These are phyloP conservation scores for Hippoglossus stenolepis DNA, from an alignment of 2,113 vertebrate species.

Conservation along the genomic window DNA sequence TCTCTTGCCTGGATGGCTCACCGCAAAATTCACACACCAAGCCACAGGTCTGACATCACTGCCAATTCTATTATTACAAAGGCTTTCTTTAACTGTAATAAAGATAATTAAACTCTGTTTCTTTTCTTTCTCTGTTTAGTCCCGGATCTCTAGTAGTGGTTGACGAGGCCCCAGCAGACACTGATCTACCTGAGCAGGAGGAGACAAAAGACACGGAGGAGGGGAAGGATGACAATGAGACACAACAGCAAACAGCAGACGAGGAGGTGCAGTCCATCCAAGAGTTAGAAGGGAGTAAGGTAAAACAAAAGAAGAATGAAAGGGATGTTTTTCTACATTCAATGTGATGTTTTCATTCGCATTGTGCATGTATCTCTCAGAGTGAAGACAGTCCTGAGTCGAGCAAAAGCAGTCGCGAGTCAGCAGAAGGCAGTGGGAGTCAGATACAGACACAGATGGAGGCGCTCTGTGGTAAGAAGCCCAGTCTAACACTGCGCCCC, in stretches of 20 bases:
- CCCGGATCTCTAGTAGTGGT: constrained; percentile 36
- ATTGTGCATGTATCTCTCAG: constrained; percentile 48
- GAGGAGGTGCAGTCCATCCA: constrained; percentile 49
- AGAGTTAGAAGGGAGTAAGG: constrained; percentile 60
- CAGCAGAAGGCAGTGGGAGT: constrained; percentile 40
- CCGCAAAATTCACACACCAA: constrained; percentile 19
- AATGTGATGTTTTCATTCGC: not conserved
- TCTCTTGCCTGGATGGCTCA: constrained; percentile 58
- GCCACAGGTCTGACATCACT: constrained; percentile 10
- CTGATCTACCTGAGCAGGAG: constrained; percentile 14
- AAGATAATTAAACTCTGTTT: not conserved
- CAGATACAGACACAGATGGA: constrained; percentile 65
- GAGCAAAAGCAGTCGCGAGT: not conserved
- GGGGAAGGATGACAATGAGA: constrained; percentile 30
- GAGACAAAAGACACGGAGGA: constrained; percentile 29
- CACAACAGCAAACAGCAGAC: constrained; percentile 14
- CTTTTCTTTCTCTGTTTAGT: not conserved
- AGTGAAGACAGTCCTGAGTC: constrained; percentile 62
- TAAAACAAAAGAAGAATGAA: constrained; percentile 17
- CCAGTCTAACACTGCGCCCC: not conserved
- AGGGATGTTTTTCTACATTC: not conserved
- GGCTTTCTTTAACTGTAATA: not conserved
- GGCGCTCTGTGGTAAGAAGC: constrained; percentile 33
- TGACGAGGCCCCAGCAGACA: not conserved
- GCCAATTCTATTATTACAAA: not conserved